Evolutionary conservation across 2,888 invertebrate species (phyloP), one percentile per base, ranked within the genome.

Genomic region (Hetaerina titia): DNA sequence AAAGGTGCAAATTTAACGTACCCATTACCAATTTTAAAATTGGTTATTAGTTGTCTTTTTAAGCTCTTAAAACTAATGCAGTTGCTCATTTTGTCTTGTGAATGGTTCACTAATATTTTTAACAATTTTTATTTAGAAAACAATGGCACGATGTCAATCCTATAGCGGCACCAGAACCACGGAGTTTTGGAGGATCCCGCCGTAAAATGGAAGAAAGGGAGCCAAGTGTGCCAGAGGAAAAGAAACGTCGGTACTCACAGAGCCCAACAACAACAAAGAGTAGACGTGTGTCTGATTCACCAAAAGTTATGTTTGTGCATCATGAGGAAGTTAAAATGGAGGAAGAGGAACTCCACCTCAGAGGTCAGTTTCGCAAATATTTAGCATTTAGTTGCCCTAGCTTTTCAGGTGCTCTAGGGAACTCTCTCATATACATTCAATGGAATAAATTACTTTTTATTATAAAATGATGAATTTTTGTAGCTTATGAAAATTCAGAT

Each of bases 291-390:
- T 92, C 92, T 13, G 31, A 64, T 19, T 95, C 95, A 17, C 95
- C 95, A 11, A 95, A 95, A 90, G 95, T 95, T 19, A 95, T 95
- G 94, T 95, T 95, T 94, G 95, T 95, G 4, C 95, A 95, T 69
- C 92, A 95, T 58, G 95, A 95, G 31, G 95, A 95, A 17, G 15
- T 90, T 22, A 95, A 95, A 89, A 94, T 95, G 57, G 95, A 95
- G 69, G 95, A 95, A 31, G 94, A 81, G 17, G 60, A 95, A 11
- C 94, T 58, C 11, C 56, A 95, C 5, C 95, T 92, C 11, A 74
- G 92, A 31, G 92, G 92, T 92, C 11, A 92, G 92, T 92, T 6
- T 6, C 22, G 4, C 81, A 15, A 81, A 31, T 81, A 9, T 6
- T 9, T 31, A 11, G 22, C 69, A 22, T 45, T 45, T 45, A 45